Base-by-base conservation (phyloP, 2,113 vertebrate species). In the Bagarius yarrelli region DNA sequence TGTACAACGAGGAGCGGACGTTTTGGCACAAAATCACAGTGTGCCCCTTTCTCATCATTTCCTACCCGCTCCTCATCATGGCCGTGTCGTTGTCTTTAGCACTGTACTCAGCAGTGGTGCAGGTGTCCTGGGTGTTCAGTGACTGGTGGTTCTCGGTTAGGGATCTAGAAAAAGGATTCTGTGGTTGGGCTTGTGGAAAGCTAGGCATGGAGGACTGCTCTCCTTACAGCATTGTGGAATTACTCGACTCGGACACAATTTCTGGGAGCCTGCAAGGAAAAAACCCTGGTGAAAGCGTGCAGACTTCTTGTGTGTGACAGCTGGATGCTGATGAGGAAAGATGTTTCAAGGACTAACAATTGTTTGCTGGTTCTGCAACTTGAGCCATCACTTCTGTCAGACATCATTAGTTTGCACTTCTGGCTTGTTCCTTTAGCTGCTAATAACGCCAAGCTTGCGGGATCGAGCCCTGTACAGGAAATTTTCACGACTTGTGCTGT, bases 11-110 rank as follows among this genome's bases (percentile, higher is more conserved):
- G 90, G 96, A 99, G 84, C 95, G 97, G 92, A 98, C 97, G 85
- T 99, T 99, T 91, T 99, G 97, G 96, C 98, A 99, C 90, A 99
- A 99, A 91, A 95, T 99, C 27, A 97, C 95, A 1, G 93, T 94
- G 81, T 99, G 98, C 81, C 98, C 98, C 27, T 96, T 96, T 85
- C 93, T 99, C 80, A 96, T 99, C 71, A 95, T 99, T 84, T 97
- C 96, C 91, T 99, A 99, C 83, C 98, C 98, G 2, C 89, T 96
- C 89, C 95, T 99, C 87, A 99, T 99, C 86, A 95, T 98, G 95
- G 93, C 90, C 13, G 81, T 98, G 89, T 96, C 97, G 0, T 85
- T 96, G 81, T 96, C 95, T 16, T 89, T 99, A 88, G 96, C 94
- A 18, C 89, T 98, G 52, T 99, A 99, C 79, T 95, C 96, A 0